These are phyloP conservation scores for Danaus chrysippus DNA, from an alignment of 2,888 invertebrate species.

Conservation along the genomic window DNA sequence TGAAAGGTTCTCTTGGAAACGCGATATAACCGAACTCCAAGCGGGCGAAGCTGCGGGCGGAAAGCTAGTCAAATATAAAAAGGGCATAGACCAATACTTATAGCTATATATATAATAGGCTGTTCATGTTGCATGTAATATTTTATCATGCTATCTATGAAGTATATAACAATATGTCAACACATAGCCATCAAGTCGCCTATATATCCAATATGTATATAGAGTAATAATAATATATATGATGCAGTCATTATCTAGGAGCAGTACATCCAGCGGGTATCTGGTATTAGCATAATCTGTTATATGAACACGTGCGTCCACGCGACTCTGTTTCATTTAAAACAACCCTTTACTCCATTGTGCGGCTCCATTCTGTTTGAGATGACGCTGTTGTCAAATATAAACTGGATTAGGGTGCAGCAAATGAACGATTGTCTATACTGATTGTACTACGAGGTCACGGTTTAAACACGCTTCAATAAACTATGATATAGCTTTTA, in stretches of 20 bases:
- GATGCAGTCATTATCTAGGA: slow-evolving; percentile 16
- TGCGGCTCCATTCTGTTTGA: slow-evolving; percentile 34
- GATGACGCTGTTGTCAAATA: slow-evolving; percentile 40
- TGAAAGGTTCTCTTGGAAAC: too few species aligned
- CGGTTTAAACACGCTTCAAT: too few species aligned
- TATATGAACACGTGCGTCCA: slow-evolving; percentile 42
- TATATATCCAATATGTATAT: slow-evolving; percentile 8
- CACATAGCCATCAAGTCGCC: too few species aligned
- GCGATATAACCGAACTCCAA: too few species aligned
- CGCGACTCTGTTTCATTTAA: slow-evolving; percentile 40
- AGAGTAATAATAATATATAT: slow-evolving; percentile 15
- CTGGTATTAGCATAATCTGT: slow-evolving; percentile 52
- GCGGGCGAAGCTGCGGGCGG: too few species aligned
- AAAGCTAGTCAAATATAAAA: too few species aligned
- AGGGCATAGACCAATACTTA: too few species aligned
- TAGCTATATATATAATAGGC: too few species aligned
- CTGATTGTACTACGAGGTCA: slow-evolving; percentile 14
- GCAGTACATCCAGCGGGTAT: slow-evolving; percentile 34
- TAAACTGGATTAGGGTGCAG: slow-evolving; percentile 33
- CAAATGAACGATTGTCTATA: slow-evolving; percentile 12
- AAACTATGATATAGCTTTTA: too few species aligned
- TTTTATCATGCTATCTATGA: too few species aligned
- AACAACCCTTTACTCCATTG: slow-evolving; percentile 41
- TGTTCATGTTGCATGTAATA: too few species aligned
- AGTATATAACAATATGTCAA: too few species aligned